Evolutionary conservation across 2,113 vertebrate species (phyloP).

Genomic region (Rattus rattus): DNA sequence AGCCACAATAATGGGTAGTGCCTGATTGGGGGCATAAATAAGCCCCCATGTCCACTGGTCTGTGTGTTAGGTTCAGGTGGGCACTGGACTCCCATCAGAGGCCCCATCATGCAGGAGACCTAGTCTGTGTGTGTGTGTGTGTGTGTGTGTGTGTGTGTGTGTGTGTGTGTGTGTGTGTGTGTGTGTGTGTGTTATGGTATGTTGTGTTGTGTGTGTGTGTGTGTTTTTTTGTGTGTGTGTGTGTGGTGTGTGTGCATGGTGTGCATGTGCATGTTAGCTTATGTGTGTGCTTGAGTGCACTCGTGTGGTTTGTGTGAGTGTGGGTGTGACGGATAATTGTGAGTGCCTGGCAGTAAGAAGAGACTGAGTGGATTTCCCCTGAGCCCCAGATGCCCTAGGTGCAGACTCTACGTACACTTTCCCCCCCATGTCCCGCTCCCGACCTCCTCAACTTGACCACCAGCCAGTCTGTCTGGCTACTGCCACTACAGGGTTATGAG

Average conservation of each 20-base stretch:
- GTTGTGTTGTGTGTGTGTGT: background rate
- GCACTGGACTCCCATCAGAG: background rate
- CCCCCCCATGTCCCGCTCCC: no score
- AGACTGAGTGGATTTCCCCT: background rate
- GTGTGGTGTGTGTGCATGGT: background rate
- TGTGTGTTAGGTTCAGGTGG: background rate
- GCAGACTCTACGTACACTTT: accelerated
- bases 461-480: background rate
- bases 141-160: background rate
- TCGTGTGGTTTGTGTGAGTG: background rate
- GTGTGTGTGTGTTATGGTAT: no score
- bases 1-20: accelerated
- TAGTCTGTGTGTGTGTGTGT: background rate
- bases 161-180: no score
- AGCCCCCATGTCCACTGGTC: background rate
- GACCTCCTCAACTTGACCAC: background rate
- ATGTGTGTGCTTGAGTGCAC: background rate
- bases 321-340: background rate
- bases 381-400: background rate
- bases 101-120: background rate
- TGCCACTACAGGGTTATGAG: no score
- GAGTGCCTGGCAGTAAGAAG: background rate
- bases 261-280: no score
- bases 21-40: no score
- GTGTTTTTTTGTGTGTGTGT: no score